phyloP scores from a whole-genome alignment of 2,113 vertebrate genomes.

The Silurus asotus region DNA sequence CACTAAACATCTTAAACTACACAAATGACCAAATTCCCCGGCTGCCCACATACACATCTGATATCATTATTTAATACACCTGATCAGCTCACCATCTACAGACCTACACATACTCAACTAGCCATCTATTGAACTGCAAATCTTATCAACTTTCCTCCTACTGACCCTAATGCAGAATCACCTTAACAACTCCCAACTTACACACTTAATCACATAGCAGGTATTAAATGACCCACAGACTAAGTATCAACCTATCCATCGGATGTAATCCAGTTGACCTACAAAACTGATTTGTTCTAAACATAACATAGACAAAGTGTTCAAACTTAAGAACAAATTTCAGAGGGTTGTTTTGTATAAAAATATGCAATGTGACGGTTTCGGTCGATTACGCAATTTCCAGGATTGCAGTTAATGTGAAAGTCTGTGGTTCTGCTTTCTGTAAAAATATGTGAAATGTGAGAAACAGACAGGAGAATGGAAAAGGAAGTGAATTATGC shows the following conservation, averaged over 20 bases:
- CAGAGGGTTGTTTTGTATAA: too few species aligned
- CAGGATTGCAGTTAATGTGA: background rate
- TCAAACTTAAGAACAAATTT: background rate
- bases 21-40: too few species aligned
- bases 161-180: background rate
- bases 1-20: too few species aligned
- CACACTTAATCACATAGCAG: background rate
- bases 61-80: too few species aligned
- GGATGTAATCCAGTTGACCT: background rate
- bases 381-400: background rate
- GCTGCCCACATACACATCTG: too few species aligned
- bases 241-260: background rate
- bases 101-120: background rate
- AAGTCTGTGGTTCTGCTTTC: background rate
- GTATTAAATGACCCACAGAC: background rate
- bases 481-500: background rate
- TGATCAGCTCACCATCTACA: background rate
- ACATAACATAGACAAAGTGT: too few species aligned
- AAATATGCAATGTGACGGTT: too few species aligned
- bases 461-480: background rate
- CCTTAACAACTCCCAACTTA: background rate
- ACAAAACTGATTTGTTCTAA: background rate
- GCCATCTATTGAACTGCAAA: background rate
- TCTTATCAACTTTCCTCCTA: background rate
- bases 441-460: background rate